These are phyloP conservation scores for Drosophila athabasca DNA, from an alignment of 1,140 invertebrate species.

Conservation along the genomic window DNA sequence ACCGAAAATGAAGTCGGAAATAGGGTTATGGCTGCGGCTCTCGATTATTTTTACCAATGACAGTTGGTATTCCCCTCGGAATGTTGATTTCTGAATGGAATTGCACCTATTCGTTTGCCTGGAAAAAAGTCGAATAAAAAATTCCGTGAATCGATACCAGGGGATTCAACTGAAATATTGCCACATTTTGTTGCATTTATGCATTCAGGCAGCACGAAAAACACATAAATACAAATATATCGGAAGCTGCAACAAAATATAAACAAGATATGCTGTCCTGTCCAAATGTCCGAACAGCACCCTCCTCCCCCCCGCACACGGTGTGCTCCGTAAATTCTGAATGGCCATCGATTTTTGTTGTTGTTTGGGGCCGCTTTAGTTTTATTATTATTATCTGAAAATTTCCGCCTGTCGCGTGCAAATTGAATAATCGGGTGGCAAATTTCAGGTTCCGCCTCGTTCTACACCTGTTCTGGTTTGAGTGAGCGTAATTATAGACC, in stretches of 20 bases:
- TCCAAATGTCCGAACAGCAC: slow-evolving; percentile 31
- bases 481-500: slow-evolving; percentile 42
- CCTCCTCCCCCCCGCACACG: not conserved
- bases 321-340: slow-evolving; percentile 8
- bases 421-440: slow-evolving; percentile 62
- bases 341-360: slow-evolving; percentile 38
- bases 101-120: slow-evolving; percentile 1
- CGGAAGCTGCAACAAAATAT: slow-evolving; percentile 34
- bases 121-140: slow-evolving; percentile 13
- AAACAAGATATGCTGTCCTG: slow-evolving; percentile 40
- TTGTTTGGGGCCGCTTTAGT: slow-evolving; percentile 24
- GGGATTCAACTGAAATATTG: slow-evolving; percentile 17
- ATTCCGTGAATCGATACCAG: slow-evolving; percentile 4
- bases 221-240: slow-evolving; percentile 21
- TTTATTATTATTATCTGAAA: slow-evolving; percentile 63
- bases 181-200: slow-evolving; percentile 30
- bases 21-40: slow-evolving; percentile 5
- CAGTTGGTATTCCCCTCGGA: slow-evolving; percentile 11
- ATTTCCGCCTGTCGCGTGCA: slow-evolving; percentile 39
- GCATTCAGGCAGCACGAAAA: slow-evolving; percentile 28
- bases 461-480: slow-evolving; percentile 7
- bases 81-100: slow-evolving; percentile 32
- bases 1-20: slow-evolving; percentile 13
- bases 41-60: too few species aligned
- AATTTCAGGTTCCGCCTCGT: slow-evolving; percentile 37